phyloP scores from a whole-genome alignment of 1,140 invertebrate genomes.

The Drosophila tsacasi region DNA sequence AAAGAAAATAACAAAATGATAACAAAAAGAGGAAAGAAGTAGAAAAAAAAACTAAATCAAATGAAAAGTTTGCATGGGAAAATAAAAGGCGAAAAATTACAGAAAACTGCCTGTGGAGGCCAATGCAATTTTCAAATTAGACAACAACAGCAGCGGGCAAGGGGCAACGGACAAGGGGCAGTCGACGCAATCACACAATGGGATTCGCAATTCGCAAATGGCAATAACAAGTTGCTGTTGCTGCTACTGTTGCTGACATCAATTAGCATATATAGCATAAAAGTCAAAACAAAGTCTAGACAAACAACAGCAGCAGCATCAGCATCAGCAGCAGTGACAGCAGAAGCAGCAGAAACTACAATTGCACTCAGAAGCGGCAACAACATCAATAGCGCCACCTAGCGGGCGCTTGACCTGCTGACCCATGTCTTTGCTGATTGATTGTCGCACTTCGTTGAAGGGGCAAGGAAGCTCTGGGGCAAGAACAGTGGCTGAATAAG shows the following conservation, averaged over 20 bases:
- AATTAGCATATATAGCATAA: slow-evolving; percentile 73
- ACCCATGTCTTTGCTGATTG: slow-evolving; percentile 57
- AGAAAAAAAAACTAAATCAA: slow-evolving; percentile 6
- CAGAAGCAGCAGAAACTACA: not conserved
- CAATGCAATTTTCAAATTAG: slow-evolving; percentile 80
- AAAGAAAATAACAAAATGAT: not conserved
- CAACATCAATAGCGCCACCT: slow-evolving; percentile 54
- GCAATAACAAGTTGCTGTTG: slow-evolving; percentile 44
- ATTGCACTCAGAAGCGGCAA: slow-evolving; percentile 9
- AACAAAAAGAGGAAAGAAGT: not conserved
- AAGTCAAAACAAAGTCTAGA: slow-evolving; percentile 74
- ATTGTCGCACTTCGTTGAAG: slow-evolving; percentile 61
- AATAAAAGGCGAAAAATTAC: slow-evolving; percentile 21
- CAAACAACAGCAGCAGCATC: slow-evolving; percentile 33
- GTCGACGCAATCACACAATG: slow-evolving; percentile 46
- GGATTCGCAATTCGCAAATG: slow-evolving; percentile 46
- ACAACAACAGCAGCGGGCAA: slow-evolving; percentile 35
- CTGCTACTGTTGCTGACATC: slow-evolving; percentile 53
- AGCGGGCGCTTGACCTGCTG: slow-evolving; percentile 63
- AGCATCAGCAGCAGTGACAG: not conserved
- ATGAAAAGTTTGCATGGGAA: slow-evolving; percentile 7
- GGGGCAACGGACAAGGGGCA: not conserved
- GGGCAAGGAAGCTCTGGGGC: not conserved
- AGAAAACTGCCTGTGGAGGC: slow-evolving; percentile 54
- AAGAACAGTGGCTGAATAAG: slow-evolving; percentile 25